phyloP scores from a whole-genome alignment of 2,113 vertebrate species.

The Diadophis punctatus region DNA sequence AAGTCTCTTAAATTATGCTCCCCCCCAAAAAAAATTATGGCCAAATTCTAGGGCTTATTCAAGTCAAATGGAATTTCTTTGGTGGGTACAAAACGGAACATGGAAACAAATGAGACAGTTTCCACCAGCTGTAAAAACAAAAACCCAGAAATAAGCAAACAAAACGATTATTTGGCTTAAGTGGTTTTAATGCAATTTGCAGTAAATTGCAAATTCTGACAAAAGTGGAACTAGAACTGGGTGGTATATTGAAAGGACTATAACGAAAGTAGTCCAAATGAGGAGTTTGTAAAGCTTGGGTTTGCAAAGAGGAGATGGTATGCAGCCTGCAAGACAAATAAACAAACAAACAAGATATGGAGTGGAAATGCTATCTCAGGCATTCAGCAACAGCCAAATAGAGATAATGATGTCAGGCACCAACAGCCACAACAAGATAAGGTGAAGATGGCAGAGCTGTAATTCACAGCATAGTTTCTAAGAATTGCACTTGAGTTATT shows the following conservation, averaged over 20 bases:
- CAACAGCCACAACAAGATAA: background rate
- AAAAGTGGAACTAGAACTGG: background rate
- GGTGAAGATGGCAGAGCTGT: background rate
- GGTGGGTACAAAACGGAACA: background rate
- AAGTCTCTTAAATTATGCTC: background rate
- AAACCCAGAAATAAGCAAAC: background rate
- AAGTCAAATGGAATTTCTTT: background rate
- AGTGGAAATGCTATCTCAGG: background rate
- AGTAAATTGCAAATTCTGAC: background rate
- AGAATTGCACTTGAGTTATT: background rate
- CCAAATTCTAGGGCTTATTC: background rate
- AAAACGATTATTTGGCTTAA: background rate
- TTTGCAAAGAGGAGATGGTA: background rate
- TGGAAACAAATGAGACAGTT: background rate
- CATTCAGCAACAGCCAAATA: background rate
- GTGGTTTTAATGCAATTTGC: background rate
- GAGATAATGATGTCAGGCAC: background rate
- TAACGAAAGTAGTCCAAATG: background rate
- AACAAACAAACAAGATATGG: background rate
- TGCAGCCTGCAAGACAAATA: background rate
- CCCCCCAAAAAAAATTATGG: background rate
- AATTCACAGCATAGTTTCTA: background rate
- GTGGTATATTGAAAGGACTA: background rate
- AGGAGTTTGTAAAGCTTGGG: background rate
- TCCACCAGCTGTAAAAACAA: background rate